These are phyloP conservation scores for Drosophila sulfurigaster DNA, from an alignment of 1,140 invertebrate genomes.

Conservation along the genomic window DNA sequence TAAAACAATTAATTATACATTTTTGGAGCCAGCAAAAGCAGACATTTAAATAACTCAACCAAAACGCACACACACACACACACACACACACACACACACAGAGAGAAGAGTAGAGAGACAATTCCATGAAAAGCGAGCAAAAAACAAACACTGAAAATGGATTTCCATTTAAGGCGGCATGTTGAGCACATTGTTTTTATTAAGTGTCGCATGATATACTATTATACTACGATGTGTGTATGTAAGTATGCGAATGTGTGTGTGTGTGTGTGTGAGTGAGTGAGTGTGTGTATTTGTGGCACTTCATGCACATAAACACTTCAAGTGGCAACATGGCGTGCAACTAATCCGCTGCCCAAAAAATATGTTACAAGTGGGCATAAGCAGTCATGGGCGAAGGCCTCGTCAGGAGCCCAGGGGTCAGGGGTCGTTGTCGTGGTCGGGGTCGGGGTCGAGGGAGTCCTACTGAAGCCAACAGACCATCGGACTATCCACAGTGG, in stretches of 20 bases:
- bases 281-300: conserved; percentile 20
- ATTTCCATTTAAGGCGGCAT: conserved; percentile 84
- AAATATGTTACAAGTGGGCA: conserved; percentile 83
- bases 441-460: conserved; percentile 1
- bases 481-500: conserved; percentile 32
- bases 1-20: conserved; percentile 84
- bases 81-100: conserved; percentile 12
- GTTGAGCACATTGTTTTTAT: conserved; percentile 84
- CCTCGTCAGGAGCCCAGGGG: neutral
- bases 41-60: conserved; percentile 78
- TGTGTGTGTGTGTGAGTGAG: conserved; percentile 9
- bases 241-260: conserved; percentile 5
- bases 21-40: conserved; percentile 66
- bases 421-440: conserved; percentile 3
- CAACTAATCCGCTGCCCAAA: conserved; percentile 81
- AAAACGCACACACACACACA: conserved; percentile 16
- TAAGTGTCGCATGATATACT: conserved; percentile 77
- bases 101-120: conserved; percentile 28
- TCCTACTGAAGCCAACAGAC: conserved; percentile 27
- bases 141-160: conserved; percentile 84
- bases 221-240: neutral
- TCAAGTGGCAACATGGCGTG: conserved; percentile 84
- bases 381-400: conserved; percentile 41
- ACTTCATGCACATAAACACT: conserved; percentile 77
- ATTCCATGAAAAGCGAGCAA: conserved; percentile 72